Evolutionary conservation across 2,888 invertebrate species (phyloP), one percentile per base, ranked within the genome.

Genomic region (Caenorhabditis plicata): DNA sequence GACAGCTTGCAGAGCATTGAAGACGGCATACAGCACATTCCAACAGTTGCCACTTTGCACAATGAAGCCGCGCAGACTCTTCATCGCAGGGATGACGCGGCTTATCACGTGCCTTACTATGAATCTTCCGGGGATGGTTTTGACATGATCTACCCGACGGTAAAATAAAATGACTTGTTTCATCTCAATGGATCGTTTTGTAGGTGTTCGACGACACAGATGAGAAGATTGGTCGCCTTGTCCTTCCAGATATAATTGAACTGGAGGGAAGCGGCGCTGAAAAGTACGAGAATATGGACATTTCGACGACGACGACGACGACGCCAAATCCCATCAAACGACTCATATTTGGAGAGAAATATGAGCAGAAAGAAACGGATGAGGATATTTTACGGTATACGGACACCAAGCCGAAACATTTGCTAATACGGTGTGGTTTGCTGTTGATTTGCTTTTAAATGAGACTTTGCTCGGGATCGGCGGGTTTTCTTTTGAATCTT

Each of bases 161-260:
- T 64, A 27, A 33, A 22, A 22, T 23, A 3, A 40, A 23, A 39
- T 22, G 15, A 17, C 7, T 29, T 42, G 7, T 45, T 40, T 35
- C 19, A 31, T n/a, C 36, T 32, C 9, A 1, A 13, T 22, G 23
- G 15, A 1, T 17, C n/a, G 15, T 3, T 2, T 25, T 40, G 11
- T 26, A 66, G 56, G 63, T 71, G 20, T 60, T 40, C 49, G 62
- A 65, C 17, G 65, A 54, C 7, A 40, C 38, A 29, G 52, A 67
- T 41, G 65, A 68, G 36, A 52, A 50, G 33, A 65, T 72, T 25
- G 74, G 73, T 8, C 63, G 66, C 22, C 44, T 74, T 17, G 57
- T 73, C 5, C 40, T 73, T 35, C 74, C 74, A 11, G 73, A 74
- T 38, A 56, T 71, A 15, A 62, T 71, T 22, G 68, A 64, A 40